Evolutionary conservation across 2,888 invertebrate species (phyloP).

Genomic region (Andricus quercusramuli): DNA sequence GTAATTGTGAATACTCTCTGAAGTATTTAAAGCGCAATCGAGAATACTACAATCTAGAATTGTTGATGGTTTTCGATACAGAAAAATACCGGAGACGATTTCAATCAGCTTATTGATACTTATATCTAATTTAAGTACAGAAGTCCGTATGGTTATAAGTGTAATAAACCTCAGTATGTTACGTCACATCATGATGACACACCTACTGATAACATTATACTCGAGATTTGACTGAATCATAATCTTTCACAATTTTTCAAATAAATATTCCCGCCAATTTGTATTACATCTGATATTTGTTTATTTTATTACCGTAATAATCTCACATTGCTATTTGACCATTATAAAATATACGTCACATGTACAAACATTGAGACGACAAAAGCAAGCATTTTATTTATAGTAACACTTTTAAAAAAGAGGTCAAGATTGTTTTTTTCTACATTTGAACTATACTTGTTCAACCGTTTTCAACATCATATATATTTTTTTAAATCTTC

Average conservation of each 20-base stretch:
- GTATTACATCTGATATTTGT: neutral
- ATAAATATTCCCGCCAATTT: neutral
- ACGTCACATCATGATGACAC: conserved; percentile 7
- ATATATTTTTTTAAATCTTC: neutral
- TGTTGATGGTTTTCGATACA: neutral
- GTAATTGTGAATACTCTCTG: no score
- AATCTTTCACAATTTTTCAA: neutral
- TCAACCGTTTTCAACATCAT: neutral
- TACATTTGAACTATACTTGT: neutral
- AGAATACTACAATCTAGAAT: neutral
- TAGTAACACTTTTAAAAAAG: neutral
- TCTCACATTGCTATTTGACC: neutral
- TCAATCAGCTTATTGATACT: conserved; percentile 13
- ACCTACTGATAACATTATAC: neutral
- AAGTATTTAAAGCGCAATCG: neutral
- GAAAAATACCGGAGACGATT: conserved; percentile 4
- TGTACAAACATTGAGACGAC: neutral
- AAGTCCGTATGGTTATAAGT: neutral
- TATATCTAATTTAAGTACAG: conserved; percentile 16
- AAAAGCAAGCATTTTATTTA: neutral
- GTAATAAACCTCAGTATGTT: neutral
- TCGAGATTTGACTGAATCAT: neutral
- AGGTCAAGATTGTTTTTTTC: neutral
- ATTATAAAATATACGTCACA: neutral
- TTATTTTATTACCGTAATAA: neutral